phyloP scores from a whole-genome alignment of 2,113 vertebrate genomes.

The Mionectes macconnelli region DNA sequence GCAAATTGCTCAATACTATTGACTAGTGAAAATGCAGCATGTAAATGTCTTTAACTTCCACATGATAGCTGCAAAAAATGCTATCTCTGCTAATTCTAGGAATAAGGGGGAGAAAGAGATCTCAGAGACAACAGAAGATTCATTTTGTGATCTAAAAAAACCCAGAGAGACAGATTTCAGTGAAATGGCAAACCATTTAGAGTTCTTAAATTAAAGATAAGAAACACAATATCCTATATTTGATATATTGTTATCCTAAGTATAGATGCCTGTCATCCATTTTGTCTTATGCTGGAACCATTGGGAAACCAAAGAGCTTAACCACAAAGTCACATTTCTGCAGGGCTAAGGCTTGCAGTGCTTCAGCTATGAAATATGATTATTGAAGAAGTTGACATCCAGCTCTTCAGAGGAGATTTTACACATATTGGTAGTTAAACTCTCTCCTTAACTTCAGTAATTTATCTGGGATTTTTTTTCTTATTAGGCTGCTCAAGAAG shows the following conservation, averaged over 20 bases:
- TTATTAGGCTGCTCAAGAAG: not conserved
- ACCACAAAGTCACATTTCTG: not conserved
- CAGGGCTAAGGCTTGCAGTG: not conserved
- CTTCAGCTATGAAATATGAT: not conserved
- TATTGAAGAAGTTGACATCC: not conserved
- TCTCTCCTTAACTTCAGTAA: not conserved
- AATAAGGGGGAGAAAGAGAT: not conserved
- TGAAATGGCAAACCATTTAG: not conserved
- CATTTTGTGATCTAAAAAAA: not conserved
- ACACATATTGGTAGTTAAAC: not conserved
- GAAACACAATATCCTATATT: slow-evolving; percentile 1
- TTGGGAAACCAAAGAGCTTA: not conserved
- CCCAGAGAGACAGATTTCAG: not conserved
- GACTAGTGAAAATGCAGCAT: slow-evolving; percentile 6
- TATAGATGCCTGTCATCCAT: not conserved
- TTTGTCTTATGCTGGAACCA: not conserved
- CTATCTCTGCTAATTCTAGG: not conserved
- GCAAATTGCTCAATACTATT: slow-evolving; percentile 18
- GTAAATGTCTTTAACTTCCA: slow-evolving; percentile 2
- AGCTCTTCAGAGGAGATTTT: not conserved
- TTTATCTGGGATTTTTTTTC: not conserved
- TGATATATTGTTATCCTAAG: not conserved
- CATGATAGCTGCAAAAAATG: not conserved
- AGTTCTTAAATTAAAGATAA: slow-evolving; percentile 14
- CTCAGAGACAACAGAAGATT: not conserved